Conservation (phyloP, 2,888 invertebrate genomes). For the Dorcus parallelipipedus region DNA sequence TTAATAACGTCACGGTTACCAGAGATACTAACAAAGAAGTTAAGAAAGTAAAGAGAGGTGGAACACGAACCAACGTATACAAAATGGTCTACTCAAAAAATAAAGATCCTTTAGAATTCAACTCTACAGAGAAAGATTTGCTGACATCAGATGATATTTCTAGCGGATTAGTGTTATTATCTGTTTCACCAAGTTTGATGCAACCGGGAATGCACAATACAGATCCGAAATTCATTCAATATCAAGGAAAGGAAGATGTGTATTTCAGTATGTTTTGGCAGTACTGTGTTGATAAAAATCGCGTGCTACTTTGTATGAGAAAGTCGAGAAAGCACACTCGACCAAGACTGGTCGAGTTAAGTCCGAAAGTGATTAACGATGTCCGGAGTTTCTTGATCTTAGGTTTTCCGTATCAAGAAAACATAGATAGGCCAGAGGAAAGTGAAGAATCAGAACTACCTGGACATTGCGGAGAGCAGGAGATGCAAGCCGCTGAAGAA, state of each 20-base stretch:
- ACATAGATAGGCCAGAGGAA: slow-evolving; percentile 7
- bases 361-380: slow-evolving; percentile 24
- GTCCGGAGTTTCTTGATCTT: slow-evolving; percentile 13
- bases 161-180: slow-evolving; percentile 7
- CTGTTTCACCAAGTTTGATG: slow-evolving; percentile 3
- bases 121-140: not conserved
- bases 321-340: slow-evolving; percentile 26
- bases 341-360: slow-evolving; percentile 29
- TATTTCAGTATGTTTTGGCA: slow-evolving; percentile 38
- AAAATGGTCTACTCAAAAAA: slow-evolving; percentile 1
- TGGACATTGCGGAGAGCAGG: not conserved
- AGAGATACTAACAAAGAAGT: slow-evolving; percentile 11
- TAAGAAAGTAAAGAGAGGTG: slow-evolving; percentile 2
- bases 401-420: slow-evolving; percentile 10
- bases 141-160: slow-evolving; percentile 4
- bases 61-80: not conserved
- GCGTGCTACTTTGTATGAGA: slow-evolving; percentile 34
- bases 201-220: slow-evolving; percentile 27
- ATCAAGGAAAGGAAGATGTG: slow-evolving; percentile 27
- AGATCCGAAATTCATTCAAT: slow-evolving; percentile 24
- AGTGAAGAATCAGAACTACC: slow-evolving; percentile 1
- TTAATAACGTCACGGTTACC: slow-evolving; percentile 11
- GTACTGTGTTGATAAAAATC: slow-evolving; percentile 33
- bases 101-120: slow-evolving; percentile 6
- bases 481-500: slow-evolving; percentile 5